Evolutionary conservation across 2,113 vertebrate species (phyloP).

Genomic region (Cranoglanis bouderius): DNA sequence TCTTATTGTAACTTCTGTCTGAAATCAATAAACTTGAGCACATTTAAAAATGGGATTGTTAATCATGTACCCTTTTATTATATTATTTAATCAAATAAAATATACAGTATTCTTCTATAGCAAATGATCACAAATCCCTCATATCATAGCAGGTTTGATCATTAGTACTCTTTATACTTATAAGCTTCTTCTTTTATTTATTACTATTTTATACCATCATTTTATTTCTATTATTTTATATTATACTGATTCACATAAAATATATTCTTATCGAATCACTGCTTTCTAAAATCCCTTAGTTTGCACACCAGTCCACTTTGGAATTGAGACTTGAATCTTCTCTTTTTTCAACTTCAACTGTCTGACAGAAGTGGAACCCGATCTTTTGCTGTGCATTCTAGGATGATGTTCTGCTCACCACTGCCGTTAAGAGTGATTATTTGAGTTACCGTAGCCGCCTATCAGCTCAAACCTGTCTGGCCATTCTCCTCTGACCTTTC

Average conservation of each 20-base stretch:
- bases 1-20: neutral
- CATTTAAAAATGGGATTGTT: neutral
- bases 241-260: neutral
- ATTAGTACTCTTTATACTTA: neutral
- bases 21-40: neutral
- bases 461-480: neutral
- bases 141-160: neutral
- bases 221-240: neutral
- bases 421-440: neutral
- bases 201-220: neutral
- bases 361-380: neutral
- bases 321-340: neutral
- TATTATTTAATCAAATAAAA: neutral
- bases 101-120: neutral
- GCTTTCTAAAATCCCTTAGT: neutral
- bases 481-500: neutral
- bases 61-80: neutral
- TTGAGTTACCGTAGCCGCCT: neutral
- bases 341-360: neutral
- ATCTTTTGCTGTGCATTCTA: neutral
- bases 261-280: neutral
- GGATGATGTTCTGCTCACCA: neutral
- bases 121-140: neutral
- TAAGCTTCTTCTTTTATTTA: neutral
- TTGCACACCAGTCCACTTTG: neutral